Conservation (phyloP, 2,888 invertebrate species). For the Cosmia pyralina region DNA sequence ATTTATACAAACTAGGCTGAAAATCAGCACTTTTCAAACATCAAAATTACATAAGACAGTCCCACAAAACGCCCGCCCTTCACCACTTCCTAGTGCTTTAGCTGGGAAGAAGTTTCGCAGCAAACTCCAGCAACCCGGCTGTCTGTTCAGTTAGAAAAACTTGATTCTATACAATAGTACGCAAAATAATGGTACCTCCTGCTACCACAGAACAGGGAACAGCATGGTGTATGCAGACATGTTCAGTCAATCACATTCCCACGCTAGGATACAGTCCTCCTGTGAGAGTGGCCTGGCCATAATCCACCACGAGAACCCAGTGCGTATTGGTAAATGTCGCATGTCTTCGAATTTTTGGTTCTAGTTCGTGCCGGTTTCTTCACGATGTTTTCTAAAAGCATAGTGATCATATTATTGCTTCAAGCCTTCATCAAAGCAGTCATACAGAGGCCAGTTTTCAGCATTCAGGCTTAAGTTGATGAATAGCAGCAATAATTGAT, state of each 20-base stretch:
- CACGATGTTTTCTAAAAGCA: not conserved
- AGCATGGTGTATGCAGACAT: not conserved
- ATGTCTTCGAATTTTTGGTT: not conserved
- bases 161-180: too few species aligned
- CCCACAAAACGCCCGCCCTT: too few species aligned
- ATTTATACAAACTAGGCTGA: too few species aligned
- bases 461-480: not conserved
- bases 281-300: not conserved
- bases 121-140: too few species aligned
- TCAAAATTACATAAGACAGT: too few species aligned
- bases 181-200: not conserved
- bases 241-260: not conserved
- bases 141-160: too few species aligned
- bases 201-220: not conserved
- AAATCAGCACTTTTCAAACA: too few species aligned
- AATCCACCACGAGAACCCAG: not conserved
- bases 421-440: not conserved
- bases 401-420: not conserved
- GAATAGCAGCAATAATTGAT: slow-evolving; percentile 27
- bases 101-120: too few species aligned
- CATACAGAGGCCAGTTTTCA: not conserved
- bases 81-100: too few species aligned
- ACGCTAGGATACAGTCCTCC: not conserved
- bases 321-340: not conserved
- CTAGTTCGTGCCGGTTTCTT: not conserved